Evolutionary conservation across 2,888 invertebrate genomes (phyloP), one percentile per base, ranked within the genome.

Genomic region (Dasypolia templi): DNA sequence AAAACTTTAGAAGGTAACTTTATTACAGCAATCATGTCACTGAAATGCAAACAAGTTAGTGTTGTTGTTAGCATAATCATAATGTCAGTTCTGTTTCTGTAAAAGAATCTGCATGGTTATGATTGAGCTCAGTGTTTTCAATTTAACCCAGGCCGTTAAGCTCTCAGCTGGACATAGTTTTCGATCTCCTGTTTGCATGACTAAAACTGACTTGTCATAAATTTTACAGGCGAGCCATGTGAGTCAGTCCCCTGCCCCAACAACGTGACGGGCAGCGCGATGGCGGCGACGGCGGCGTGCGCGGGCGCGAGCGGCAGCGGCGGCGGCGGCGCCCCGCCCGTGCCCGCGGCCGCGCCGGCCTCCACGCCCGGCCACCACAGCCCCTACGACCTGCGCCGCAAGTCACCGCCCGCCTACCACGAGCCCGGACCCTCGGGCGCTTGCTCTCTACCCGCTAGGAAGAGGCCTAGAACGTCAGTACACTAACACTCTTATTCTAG

Each of bases 351-450:
- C 69, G 95, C 94, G 89, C 95, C 93, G 97, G 98, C 96, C 97
- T 98, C 94, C 97, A 98, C 89, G 97, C 94, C 96, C 83, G 96
- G 96, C 84, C 98, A 99, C 94, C 98, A 98, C 93, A 98, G 98
- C 85, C 99, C 99, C 3, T 99, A 99, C 92, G 99, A 99, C 94
- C 96, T 99, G 91, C 97, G 99, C 81, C 97, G 99, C 88, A 99
- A 99, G 95, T 98, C 98, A 85, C 98, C 96, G 83, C 95, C 98
- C 62, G 97, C 97, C 63, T 97, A 97, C 91, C 97, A 97, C 86
- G 97, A 97, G 86, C 97, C 98, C 72, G 97, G 97, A 78, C 97
- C 98, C 42, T 96, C 95, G 59, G 95, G 96, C 77, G 79, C 95
- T 56, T 97, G 97, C 97, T 92, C 98, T 96, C 96, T 98, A 93